A percentile compares a stretch with the other conserved stretches of the same genome.
These are phyloP conservation scores for Paramormyrops kingsleyae DNA, from an alignment of 2,113 vertebrate species.

Conservation along the genomic window DNA sequence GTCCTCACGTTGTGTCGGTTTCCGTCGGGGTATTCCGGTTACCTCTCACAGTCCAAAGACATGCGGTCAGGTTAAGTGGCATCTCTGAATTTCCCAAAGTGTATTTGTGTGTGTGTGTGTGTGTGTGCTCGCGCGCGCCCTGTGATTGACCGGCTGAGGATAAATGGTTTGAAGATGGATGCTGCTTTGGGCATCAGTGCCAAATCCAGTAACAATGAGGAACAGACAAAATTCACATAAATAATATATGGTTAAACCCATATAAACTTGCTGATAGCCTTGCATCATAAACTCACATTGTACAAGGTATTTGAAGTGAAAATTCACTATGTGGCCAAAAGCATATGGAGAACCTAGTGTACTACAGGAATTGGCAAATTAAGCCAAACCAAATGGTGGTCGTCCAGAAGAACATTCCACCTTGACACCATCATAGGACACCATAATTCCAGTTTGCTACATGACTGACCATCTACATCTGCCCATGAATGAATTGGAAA, in stretches of 20 bases:
- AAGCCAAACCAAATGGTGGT: not conserved
- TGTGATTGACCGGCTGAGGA: not conserved
- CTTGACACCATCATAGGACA: not conserved
- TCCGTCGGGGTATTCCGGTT: no score
- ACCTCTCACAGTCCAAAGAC: no score
- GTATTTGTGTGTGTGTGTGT: not conserved
- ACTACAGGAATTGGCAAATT: not conserved
- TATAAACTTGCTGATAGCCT: not conserved
- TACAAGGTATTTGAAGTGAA: not conserved
- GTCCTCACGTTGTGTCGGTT: no score
- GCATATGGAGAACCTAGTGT: not conserved
- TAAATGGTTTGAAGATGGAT: not conserved
- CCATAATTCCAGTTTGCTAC: not conserved
- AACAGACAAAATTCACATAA: not conserved
- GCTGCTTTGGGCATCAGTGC: no score
- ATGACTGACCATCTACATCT: not conserved
- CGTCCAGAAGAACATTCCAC: not conserved
- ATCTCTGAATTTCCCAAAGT: not conserved
- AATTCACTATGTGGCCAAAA: not conserved
- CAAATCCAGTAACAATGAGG: not conserved
- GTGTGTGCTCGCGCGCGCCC: no score
- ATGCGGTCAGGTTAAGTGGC: not conserved
- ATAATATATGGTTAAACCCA: not conserved
- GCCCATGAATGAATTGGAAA: no score
- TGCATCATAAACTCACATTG: not conserved